Percentiles rank a stretch among this genome's conserved stretches.
These are phyloP conservation scores for Myotis findleyi DNA, from an alignment of 2,797 vertebrate species.

Conservation along the genomic window DNA sequence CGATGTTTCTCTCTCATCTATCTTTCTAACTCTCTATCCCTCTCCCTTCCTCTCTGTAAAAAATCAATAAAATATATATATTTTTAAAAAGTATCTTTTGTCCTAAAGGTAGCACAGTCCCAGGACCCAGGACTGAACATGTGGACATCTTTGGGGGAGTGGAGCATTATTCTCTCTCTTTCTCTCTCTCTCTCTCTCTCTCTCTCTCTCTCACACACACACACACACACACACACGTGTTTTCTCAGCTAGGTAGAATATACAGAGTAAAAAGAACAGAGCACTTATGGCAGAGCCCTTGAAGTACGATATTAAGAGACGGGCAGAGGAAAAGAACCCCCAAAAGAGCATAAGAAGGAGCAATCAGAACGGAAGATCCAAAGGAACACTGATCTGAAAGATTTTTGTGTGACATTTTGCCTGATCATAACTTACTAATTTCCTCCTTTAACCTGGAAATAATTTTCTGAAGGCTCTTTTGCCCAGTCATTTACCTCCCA, in stretches of 20 bases:
- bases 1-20: too few relatives aligned
- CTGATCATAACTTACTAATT: background rate
- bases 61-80: too few relatives aligned
- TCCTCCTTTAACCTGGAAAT: slow-evolving; percentile 56
- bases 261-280: background rate
- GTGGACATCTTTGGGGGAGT: background rate
- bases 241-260: background rate
- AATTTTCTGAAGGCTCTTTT: slow-evolving; percentile 32
- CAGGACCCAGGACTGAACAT: background rate
- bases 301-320: background rate
- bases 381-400: background rate
- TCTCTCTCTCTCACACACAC: background rate
- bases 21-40: too few relatives aligned
- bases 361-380: background rate
- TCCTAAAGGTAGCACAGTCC: background rate
- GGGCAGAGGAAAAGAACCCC: background rate
- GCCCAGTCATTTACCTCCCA: background rate
- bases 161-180: background rate
- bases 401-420: background rate
- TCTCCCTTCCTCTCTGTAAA: too few relatives aligned
- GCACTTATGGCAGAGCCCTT: background rate
- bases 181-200: too few relatives aligned
- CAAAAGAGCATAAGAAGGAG: background rate
- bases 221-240: background rate
- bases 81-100: background rate